These are phyloP conservation scores for Podargus strigoides DNA, from an alignment of 2,797 vertebrate species.

Conservation along the genomic window DNA sequence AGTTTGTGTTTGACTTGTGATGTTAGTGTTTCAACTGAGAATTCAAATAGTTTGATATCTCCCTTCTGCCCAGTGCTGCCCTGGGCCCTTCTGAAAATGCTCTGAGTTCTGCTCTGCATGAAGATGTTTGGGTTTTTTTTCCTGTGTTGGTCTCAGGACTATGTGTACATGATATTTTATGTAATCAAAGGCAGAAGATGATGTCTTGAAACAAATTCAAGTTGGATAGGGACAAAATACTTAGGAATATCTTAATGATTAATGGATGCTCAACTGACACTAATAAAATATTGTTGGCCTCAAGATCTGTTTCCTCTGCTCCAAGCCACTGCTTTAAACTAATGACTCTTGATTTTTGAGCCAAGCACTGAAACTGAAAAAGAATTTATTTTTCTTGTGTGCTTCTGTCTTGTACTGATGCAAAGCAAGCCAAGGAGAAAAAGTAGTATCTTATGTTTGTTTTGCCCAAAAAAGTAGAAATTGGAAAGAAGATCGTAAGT, in stretches of 20 bases:
- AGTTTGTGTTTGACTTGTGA: neutral
- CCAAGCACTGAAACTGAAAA: constrained; percentile 32
- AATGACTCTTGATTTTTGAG: constrained; percentile 30
- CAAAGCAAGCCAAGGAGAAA: neutral
- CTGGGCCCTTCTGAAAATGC: neutral
- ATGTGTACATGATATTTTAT: neutral
- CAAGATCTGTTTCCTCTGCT: constrained; percentile 30
- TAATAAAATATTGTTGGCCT: constrained; percentile 24
- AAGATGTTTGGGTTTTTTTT: neutral
- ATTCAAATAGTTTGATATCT: neutral
- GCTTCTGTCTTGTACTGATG: neutral
- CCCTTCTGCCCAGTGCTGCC: neutral
- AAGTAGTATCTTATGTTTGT: neutral
- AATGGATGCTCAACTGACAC: neutral
- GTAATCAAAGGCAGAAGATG: neutral
- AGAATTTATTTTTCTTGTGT: constrained; percentile 31
- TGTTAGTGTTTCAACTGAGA: neutral
- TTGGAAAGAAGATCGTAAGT: neutral
- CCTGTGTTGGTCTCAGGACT: neutral
- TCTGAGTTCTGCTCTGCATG: neutral
- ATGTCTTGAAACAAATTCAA: neutral
- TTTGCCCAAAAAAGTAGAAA: constrained; percentile 40
- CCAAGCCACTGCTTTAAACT: constrained; percentile 24
- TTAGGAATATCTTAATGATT: neutral
- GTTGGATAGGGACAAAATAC: neutral